Evolutionary conservation across 2,888 invertebrate species (phyloP), one percentile per base, ranked within the genome.

Genomic region (Orchestes rusci): DNA sequence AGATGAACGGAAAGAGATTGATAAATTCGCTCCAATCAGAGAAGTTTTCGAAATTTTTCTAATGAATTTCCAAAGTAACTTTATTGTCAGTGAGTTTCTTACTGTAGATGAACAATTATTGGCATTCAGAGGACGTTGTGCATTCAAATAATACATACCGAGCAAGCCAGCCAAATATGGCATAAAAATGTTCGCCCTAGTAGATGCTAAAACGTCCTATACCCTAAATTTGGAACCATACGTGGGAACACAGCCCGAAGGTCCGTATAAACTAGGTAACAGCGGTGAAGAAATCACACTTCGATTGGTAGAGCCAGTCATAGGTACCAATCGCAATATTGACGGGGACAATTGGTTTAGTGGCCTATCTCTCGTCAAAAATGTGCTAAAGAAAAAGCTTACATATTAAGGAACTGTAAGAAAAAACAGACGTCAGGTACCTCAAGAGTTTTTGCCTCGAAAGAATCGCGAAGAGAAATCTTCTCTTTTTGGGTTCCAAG

Each of bases 351-450:
- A n/a, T n/a, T n/a, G n/a, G n/a, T n/a, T n/a, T n/a, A n/a, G n/a
- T n/a, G n/a, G n/a, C n/a, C n/a, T n/a, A n/a, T 57, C 59, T 37
- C 35, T 59, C 8, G 52, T 42, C n/a, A 49, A 53, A 39, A 39
- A 37, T 31, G 48, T 55, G 42, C 27, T 53, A 32, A 20, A 44
- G n/a, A n/a, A n/a, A n/a, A n/a, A n/a, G n/a, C 12, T 54, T 17
- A 55, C 56, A 4, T 55, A 53, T 45, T 51, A 57, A 8, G 58
- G 59, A 1, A 57, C 57, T 5, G 38, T 60, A 40, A 52, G 50
- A 39, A 60, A 58, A 52, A 59, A 60, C 41, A 60, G 59, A 51
- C 46, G 46, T 23, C 54, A 58, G 46, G 53, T n/a, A n/a, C n/a
- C 59, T 16, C 8, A 38, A 30, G 51, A 57, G 48, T 61, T 62